Evolutionary conservation across 2,113 vertebrate species (phyloP).

Genomic region (Gobio gobio): DNA sequence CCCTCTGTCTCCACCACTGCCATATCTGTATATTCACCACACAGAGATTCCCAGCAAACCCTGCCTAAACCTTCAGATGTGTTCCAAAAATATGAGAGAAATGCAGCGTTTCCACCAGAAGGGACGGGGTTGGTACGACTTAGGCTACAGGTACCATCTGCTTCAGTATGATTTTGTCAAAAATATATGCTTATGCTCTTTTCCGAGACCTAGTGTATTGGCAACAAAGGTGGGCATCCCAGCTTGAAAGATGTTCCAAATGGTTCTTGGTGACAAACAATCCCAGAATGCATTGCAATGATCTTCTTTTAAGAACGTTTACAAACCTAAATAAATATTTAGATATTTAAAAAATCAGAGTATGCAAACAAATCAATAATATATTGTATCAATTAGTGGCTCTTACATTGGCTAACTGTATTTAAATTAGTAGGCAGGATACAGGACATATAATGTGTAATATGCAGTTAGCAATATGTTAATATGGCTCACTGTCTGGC

Average conservation of each 20-base stretch:
- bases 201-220: neutral
- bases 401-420: neutral
- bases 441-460: neutral
- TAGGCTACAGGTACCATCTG: slow-evolving; percentile 85
- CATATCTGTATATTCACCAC: slow-evolving; percentile 86
- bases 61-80: slow-evolving; percentile 76
- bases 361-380: neutral
- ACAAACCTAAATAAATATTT: neutral
- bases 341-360: neutral
- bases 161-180: neutral
- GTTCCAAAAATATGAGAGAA: slow-evolving; percentile 79
- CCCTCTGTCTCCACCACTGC: slow-evolving; percentile 72
- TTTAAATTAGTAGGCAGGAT: neutral
- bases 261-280: neutral
- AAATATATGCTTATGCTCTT: neutral
- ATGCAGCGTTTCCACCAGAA: slow-evolving; percentile 91
- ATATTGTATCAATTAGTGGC: too few species aligned
- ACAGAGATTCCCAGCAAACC: slow-evolving; percentile 77
- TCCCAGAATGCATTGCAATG: neutral
- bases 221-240: neutral
- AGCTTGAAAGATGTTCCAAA: neutral
- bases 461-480: neutral
- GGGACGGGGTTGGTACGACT: slow-evolving; percentile 81
- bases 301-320: neutral
- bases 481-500: neutral